These are phyloP conservation scores for Oryctes rhinoceros DNA, from an alignment of 1,140 invertebrate species.

Conservation along the genomic window DNA sequence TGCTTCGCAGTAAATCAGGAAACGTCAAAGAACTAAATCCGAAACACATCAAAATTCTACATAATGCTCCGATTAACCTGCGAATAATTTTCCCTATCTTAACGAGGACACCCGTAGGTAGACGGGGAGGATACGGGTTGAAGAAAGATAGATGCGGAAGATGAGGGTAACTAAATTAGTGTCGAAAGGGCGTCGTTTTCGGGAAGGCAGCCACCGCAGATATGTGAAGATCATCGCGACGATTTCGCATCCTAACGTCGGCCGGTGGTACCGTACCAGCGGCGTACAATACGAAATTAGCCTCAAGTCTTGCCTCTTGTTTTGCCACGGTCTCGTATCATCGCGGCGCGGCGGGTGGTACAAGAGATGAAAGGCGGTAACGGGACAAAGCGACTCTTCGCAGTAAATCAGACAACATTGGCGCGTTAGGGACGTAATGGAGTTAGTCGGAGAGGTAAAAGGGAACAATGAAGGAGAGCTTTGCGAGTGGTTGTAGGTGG, in stretches of 20 bases:
- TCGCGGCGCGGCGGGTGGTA: not conserved
- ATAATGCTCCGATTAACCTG: not conserved
- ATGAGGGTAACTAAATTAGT: constrained; percentile 12
- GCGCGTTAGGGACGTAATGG: constrained; percentile 13
- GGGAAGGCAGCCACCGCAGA: not conserved
- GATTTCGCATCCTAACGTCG: not conserved
- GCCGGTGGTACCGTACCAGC: not conserved
- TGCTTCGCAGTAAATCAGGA: not conserved
- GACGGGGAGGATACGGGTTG: not conserved
- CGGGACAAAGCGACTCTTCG: constrained; percentile 22
- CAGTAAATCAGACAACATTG: constrained; percentile 32
- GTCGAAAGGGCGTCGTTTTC: constrained; percentile 13
- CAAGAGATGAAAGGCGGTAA: not conserved
- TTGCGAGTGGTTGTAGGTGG: not conserved
- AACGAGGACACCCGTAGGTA: not conserved
- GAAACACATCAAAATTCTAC: not conserved
- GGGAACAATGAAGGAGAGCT: constrained; percentile 1
- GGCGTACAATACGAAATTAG: not conserved
- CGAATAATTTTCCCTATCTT: not conserved
- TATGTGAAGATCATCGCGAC: constrained; percentile 18
- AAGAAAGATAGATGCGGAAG: not conserved
- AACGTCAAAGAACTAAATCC: not conserved
- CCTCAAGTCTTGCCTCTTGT: not conserved
- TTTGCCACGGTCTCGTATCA: not conserved
- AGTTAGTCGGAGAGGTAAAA: constrained; percentile 3